Percentiles rank a stretch among this genome's conserved stretches.
These are phyloP conservation scores for Octopus sinensis DNA, from an alignment of 1,140 invertebrate genomes.

Conservation along the genomic window DNA sequence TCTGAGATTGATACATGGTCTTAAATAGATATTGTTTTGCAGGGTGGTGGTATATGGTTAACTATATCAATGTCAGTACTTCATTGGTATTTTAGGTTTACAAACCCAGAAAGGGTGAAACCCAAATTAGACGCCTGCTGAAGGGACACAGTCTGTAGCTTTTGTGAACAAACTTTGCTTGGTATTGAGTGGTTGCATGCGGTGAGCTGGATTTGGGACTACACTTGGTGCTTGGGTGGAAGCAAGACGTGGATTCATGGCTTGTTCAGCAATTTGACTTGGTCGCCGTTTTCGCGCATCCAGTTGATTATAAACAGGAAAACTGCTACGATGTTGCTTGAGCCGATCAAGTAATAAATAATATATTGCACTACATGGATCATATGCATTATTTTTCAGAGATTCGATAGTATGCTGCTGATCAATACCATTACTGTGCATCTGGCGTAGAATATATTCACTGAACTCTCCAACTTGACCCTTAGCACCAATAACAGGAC, in stretches of 20 bases:
- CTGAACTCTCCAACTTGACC: slow-evolving; percentile 63
- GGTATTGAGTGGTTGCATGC: slow-evolving; percentile 34
- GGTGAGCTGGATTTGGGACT: slow-evolving; percentile 24
- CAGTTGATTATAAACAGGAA: slow-evolving; percentile 50
- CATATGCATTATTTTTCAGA: slow-evolving; percentile 83
- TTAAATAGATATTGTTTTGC: too few relatives aligned
- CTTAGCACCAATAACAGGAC: slow-evolving; percentile 43
- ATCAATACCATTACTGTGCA: slow-evolving; percentile 91
- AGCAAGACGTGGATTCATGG: slow-evolving; percentile 61
- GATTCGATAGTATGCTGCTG: slow-evolving; percentile 82
- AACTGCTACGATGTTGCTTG: slow-evolving; percentile 53
- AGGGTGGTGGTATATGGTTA: too few relatives aligned
- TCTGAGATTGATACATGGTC: too few relatives aligned
- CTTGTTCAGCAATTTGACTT: slow-evolving; percentile 72
- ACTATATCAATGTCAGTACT: too few relatives aligned
- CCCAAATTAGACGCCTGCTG: neutral
- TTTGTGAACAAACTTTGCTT: slow-evolving; percentile 46
- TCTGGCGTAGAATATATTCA: slow-evolving; percentile 87
- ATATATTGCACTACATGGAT: slow-evolving; percentile 94
- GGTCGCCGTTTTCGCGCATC: slow-evolving; percentile 62
- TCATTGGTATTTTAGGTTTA: too few relatives aligned
- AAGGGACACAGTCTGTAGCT: slow-evolving; percentile 48
- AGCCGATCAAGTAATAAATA: slow-evolving; percentile 83
- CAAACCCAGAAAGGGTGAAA: too few relatives aligned
- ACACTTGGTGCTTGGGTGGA: slow-evolving; percentile 21